These are phyloP conservation scores for Aricia agestis DNA, from an alignment of 1,140 invertebrate genomes.

Conservation along the genomic window DNA sequence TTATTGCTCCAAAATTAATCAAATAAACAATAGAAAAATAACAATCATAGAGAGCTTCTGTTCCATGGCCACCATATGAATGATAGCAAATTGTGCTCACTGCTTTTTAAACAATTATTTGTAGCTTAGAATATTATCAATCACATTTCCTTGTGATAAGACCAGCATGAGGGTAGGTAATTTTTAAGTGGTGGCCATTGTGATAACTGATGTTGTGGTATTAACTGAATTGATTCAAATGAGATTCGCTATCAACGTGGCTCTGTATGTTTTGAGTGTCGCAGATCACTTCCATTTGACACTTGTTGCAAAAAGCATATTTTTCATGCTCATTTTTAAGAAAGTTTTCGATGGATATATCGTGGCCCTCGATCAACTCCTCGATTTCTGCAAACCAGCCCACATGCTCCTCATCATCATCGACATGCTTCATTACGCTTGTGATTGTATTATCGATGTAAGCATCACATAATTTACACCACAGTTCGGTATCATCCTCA, in stretches of 20 bases:
- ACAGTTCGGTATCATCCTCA: conserved; percentile 46
- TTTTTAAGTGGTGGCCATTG: too few relatives aligned
- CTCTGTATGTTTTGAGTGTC: conserved; percentile 37
- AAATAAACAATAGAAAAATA: neutral
- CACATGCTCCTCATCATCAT: conserved; percentile 46
- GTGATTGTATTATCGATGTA: conserved; percentile 44
- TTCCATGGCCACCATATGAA: neutral
- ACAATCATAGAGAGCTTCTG: neutral
- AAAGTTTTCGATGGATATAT: conserved; percentile 45
- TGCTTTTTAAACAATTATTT: neutral
- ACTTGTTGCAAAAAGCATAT: conserved; percentile 52
- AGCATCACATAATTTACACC: conserved; percentile 55
- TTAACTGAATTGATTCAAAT: conserved; percentile 46
- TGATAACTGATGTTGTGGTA: neutral
- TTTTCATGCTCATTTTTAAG: conserved; percentile 48
- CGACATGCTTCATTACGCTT: conserved; percentile 44
- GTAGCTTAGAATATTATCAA: too few relatives aligned
- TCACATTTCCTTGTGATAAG: too few relatives aligned
- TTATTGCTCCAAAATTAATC: neutral
- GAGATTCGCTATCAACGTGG: conserved; percentile 46
- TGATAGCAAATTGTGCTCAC: neutral
- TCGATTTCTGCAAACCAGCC: conserved; percentile 51
- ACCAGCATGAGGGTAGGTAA: too few relatives aligned
- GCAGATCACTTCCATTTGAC: conserved; percentile 42
- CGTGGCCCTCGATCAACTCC: conserved; percentile 46